These are phyloP conservation scores for Gallinago nigripennis DNA, from an alignment of 2,797 vertebrate genomes.

Conservation along the genomic window DNA sequence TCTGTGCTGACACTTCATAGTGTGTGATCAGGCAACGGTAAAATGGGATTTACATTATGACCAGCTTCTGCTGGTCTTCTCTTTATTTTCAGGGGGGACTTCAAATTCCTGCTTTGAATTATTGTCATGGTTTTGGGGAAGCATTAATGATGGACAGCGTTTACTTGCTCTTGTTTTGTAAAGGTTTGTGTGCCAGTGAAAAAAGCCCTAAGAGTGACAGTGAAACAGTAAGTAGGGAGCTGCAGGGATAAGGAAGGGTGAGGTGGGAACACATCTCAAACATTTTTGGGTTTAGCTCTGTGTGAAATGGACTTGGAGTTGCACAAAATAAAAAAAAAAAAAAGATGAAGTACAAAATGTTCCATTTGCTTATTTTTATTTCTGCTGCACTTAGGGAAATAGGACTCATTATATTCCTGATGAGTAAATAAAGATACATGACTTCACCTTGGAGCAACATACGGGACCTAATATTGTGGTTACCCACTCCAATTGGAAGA, in stretches of 20 bases:
- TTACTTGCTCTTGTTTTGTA: neutral
- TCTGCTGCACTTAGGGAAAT: neutral
- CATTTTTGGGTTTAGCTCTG: neutral
- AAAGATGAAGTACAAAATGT: neutral
- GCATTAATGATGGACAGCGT: accelerated
- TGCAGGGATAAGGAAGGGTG: no score
- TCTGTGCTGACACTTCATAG: neutral
- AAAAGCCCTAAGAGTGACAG: neutral
- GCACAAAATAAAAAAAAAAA: neutral
- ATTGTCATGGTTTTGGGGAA: neutral
- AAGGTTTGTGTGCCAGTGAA: neutral
- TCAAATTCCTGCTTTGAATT: neutral
- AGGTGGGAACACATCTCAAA: neutral
- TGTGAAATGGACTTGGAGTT: neutral
- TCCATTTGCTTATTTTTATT: neutral
- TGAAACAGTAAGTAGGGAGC: neutral
- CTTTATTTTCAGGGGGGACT: neutral
- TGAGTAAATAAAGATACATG: neutral
- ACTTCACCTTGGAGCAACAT: neutral
- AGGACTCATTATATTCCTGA: neutral
- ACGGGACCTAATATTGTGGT: neutral
- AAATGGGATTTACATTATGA: neutral
- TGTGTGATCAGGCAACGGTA: neutral
- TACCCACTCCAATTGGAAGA: neutral
- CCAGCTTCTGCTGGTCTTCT: neutral